Evolutionary conservation across 2,113 vertebrate genomes (phyloP), one percentile per base, ranked within the genome.

Genomic region (Hystrix brachyura): DNA sequence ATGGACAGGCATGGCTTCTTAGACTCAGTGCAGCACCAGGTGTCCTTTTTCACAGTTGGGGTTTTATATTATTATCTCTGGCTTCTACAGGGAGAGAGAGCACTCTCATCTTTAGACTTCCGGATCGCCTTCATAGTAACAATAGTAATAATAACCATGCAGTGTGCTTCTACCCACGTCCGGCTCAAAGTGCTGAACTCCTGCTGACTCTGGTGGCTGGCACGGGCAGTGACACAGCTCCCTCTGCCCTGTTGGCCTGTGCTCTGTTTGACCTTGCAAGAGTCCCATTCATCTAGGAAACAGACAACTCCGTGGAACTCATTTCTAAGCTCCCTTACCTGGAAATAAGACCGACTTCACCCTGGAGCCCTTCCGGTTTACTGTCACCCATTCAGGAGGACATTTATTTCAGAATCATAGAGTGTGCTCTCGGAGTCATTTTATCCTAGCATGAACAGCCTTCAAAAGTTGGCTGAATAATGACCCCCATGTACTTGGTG

Each of bases 201-300:
- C 8, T 59, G 14, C 46, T 90, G 38, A 57, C 17, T 17, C 53
- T 0, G 1, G 8, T 7, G 1, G 1, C 57, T 87, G 48, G 27
- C 1, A 17, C 1, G 19, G 62, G 25, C 4, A 19, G 48, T 7
- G 0, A 25, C 5, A 34, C 6, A 17, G 5, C n/a, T 85, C 6
- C 14, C 9, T 51, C n/a, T 59, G 21, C 7, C 71, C 11, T 1
- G 1, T 1, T 53, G 84, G 13, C 27, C 43, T 15, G 7, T 19
- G 38, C 15, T n/a, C 21, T 48, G 60, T 7, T 3, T 57, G 51
- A 51, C 12, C 4, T 65, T 23, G 13, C 29, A 19, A 62, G 1
- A 10, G 3, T 51, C 23, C 57, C 19, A 17, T 14, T 64, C 18
- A 76, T 57, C 8, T 17, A 46, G 32, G 5, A 60, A 62, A 79